These are phyloP conservation scores for Porites divaricata DNA, from an alignment of 92 coral and sea anemone species.

Conservation along the genomic window DNA sequence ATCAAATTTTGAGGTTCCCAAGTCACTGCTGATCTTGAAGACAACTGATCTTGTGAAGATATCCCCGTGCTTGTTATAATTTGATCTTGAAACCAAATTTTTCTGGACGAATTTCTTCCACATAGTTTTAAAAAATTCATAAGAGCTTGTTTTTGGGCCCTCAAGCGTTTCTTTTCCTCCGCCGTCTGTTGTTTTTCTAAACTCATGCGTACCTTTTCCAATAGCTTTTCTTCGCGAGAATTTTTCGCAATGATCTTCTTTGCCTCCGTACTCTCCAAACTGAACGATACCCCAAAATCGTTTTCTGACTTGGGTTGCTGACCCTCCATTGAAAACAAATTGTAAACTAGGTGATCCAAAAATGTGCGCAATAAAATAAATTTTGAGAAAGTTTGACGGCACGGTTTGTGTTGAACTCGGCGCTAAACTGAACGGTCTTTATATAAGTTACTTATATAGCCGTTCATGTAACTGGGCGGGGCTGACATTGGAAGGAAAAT, in stretches of 20 bases:
- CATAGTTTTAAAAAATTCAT: background rate
- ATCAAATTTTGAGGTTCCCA: background rate
- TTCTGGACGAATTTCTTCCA: background rate
- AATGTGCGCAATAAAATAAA: no score
- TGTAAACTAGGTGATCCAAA: background rate
- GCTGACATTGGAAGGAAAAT: background rate
- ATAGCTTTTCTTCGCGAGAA: conserved; percentile 31
- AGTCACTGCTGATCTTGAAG: background rate
- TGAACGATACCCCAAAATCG: conserved; percentile 12
- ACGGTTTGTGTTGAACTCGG: no score
- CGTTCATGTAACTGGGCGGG: no score
- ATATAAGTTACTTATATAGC: no score
- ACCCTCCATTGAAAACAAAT: background rate
- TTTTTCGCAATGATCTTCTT: conserved; percentile 11
- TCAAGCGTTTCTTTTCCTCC: conserved; percentile 7
- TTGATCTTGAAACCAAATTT: background rate
- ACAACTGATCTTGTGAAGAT: background rate
- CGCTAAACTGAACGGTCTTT: no score
- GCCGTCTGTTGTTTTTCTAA: conserved; percentile 25
- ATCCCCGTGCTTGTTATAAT: background rate
- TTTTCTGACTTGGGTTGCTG: background rate
- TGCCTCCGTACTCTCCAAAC: conserved; percentile 5
- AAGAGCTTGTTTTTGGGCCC: conserved; percentile 3
- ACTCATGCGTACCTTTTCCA: conserved; percentile 3
- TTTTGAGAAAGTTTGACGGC: no score